Conservation (phyloP, 2,888 invertebrate species). For the Heliconius ethilla region DNA sequence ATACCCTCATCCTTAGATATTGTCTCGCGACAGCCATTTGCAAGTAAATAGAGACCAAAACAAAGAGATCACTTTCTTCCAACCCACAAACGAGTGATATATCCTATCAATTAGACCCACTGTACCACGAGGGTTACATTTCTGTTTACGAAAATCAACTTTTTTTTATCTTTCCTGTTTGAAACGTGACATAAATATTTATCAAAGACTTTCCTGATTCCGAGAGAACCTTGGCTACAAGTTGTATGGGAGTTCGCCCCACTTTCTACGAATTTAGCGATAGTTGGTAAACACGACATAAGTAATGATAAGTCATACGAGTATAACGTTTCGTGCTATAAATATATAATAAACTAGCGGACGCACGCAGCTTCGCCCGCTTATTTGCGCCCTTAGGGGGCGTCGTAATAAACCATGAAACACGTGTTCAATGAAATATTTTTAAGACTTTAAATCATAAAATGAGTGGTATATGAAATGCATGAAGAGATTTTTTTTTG, state of each 20-base stretch:
- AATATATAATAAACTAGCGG: not conserved
- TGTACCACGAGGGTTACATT: not conserved
- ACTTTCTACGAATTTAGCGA: slow-evolving; percentile 17
- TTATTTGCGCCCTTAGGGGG: too few species aligned
- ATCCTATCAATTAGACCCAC: not conserved
- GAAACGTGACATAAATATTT: slow-evolving; percentile 24
- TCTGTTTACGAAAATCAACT: not conserved
- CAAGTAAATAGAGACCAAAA: too few species aligned
- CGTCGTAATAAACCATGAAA: too few species aligned
- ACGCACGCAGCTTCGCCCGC: too few species aligned
- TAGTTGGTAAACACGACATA: slow-evolving; percentile 14
- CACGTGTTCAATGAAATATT: too few species aligned
- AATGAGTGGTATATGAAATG: too few species aligned
- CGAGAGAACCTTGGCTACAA: slow-evolving; percentile 16
- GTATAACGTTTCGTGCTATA: slow-evolving; percentile 3
- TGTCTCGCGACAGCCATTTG: too few species aligned
- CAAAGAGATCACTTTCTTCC: too few species aligned
- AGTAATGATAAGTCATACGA: not conserved
- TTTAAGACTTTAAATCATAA: too few species aligned
- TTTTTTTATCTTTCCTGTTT: slow-evolving; percentile 1
- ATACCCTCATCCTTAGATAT: too few species aligned
- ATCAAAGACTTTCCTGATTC: slow-evolving; percentile 19
- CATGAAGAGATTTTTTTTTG: too few species aligned
- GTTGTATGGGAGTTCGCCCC: slow-evolving; percentile 24
- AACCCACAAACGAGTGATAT: too few species aligned